Evolutionary conservation across 2,888 invertebrate species (phyloP).

Genomic region (Leucoptera coffeella): DNA sequence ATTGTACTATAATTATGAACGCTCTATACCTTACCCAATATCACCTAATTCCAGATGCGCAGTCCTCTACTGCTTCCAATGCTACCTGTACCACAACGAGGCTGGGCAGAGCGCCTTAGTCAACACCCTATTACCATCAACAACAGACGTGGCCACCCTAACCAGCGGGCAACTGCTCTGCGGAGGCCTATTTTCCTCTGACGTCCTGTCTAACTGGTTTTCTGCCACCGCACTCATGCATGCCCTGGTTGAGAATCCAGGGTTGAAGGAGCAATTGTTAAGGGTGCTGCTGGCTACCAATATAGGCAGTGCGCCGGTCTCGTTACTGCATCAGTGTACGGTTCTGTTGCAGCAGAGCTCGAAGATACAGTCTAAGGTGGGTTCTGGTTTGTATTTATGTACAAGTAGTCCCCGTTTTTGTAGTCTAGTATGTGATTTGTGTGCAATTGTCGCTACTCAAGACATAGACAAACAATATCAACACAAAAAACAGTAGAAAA

Average conservation of each 20-base stretch:
- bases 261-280: constrained; percentile 84
- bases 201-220: constrained; percentile 92
- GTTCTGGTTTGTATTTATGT: no score
- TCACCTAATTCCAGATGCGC: constrained; percentile 80
- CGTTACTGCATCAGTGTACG: constrained; percentile 84
- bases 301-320: constrained; percentile 77
- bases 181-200: constrained; percentile 83
- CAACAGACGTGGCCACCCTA: constrained; percentile 64
- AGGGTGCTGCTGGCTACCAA: constrained; percentile 86
- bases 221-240: constrained; percentile 88
- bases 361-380: constrained; percentile 70
- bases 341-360: constrained; percentile 76
- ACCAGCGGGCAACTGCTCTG: constrained; percentile 86
- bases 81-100: constrained; percentile 90
- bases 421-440: no score
- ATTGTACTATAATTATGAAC: no score
- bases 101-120: constrained; percentile 82
- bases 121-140: constrained; percentile 85
- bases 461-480: no score
- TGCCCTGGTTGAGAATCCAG: constrained; percentile 77
- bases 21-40: no score
- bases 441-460: no score
- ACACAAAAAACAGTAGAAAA: no score
- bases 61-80: constrained; percentile 95
- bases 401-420: no score